Evolutionary conservation across 2,888 invertebrate genomes (phyloP), one percentile per base, ranked within the genome.

Genomic region (Apotomis capreana): DNA sequence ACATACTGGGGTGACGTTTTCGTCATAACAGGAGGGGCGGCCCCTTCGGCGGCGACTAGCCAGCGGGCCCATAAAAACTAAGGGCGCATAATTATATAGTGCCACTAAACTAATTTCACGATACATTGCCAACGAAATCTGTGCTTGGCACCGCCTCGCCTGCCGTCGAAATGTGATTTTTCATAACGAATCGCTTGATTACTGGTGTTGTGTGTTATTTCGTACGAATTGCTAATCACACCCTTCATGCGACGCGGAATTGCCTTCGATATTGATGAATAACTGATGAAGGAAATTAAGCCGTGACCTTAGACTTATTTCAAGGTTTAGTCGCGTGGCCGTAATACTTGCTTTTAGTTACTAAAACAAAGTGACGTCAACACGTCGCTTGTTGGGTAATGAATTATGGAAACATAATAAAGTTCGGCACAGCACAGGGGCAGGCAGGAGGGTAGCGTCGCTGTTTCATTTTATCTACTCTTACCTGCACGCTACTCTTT

Each of bases 91-190:
- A 93, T 93, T 93, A 93, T 92, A 93, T 92, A 92, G 91, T 92
- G 90, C 90, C 90, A 91, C 90, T 92, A 93, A 93, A 92, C 93
- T 93, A 92, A 93, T 93, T 93, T 93, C 91, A 93, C 92, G 93
- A 92, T 92, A 93, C 92, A 92, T 92, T 92, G 93, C 90, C 91
- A 87, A 85, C 90, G 87, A 92, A 93, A 93, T 92, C 93, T 92
- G 93, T 89, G 90, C 92, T 88, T 91, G 92, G 93, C 92, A 92
- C 92, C 88, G 87, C 87, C 89, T 87, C 80, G 87, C 85, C 87
- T 84, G 86, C 84, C 84, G 82, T 77, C 86, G 79, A 88, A 91
- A 91, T 88, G 87, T 87, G 88, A 91, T 90, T 91, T 91, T 88
- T 89, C 87, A 86, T 83, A 87, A 83, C 85, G 81, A 83, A 89